Evolutionary conservation across 2,797 vertebrate species (phyloP).

Genomic region (Gephyroberyx darwinii): DNA sequence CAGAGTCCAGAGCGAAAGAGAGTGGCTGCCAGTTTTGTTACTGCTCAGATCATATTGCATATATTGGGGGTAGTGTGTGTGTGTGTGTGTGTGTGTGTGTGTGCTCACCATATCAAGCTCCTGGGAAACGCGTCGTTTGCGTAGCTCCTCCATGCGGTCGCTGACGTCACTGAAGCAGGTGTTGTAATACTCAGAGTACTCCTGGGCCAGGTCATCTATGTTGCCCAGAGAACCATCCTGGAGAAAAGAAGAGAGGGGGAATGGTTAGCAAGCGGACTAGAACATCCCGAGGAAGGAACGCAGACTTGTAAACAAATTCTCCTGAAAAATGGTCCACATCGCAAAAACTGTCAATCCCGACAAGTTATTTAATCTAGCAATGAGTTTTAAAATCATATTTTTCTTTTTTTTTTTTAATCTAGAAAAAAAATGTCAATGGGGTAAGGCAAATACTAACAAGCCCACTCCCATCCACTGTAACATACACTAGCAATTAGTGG

Average conservation of each 20-base stretch:
- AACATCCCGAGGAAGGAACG: slow-evolving; percentile 20
- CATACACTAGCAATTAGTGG: slow-evolving; percentile 50
- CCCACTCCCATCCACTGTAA: slow-evolving; percentile 20
- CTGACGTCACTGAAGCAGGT: slow-evolving; percentile 95
- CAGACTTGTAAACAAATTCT: not conserved
- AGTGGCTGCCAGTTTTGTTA: slow-evolving; percentile 12
- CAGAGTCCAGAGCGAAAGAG: not conserved
- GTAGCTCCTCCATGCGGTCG: slow-evolving; percentile 97
- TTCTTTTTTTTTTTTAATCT: no score
- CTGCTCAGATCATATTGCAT: slow-evolving; percentile 7
- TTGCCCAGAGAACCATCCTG: slow-evolving; percentile 98
- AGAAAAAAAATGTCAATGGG: not conserved
- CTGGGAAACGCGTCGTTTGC: slow-evolving; percentile 92
- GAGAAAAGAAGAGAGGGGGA: slow-evolving; percentile 27
- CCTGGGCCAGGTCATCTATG: slow-evolving; percentile 97
- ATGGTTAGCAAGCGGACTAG: slow-evolving; percentile 16
- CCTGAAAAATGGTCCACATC: no score
- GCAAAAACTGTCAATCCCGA: no score
- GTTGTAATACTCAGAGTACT: slow-evolving; percentile 98
- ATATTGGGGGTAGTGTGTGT: not conserved
- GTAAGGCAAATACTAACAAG: slow-evolving; percentile 13
- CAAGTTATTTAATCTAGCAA: no score
- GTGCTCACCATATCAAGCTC: slow-evolving; percentile 89
- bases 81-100: not conserved
- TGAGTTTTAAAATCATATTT: no score